Base-by-base conservation (phyloP, 30 jellyfish, hydroid and myxozoan genomes). In the Aurelia sp. region DNA sequence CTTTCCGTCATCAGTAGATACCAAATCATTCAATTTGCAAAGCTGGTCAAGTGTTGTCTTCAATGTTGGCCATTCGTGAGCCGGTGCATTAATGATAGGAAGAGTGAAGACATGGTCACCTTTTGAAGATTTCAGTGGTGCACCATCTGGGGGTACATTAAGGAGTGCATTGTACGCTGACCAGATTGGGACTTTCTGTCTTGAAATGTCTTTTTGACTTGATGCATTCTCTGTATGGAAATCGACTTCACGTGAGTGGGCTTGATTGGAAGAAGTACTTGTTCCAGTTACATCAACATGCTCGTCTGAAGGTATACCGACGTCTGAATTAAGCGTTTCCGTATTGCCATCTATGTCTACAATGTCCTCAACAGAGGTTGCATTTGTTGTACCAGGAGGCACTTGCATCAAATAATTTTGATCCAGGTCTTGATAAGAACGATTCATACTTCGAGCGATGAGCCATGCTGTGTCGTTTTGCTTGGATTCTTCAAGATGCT, bases 141-240 rank as follows among this genome's bases (percentile, higher is more conserved):
- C 68, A 59, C 27, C 68, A 59, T 59, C 68, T 59, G 9, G 31
- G 33, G 24, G 9, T 17, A 59, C 68, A 59, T 59, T 59, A 21
- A 59, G 68, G 33, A 59, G 68, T 3, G 68, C 24, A 21, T 59
- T 59, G 33, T 59, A 59, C 24, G 68, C 68, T 59, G 68, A 59
- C 68, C 68, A 59, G 68, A 59, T 30, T 2, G 68, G 68, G 68
- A 59, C 13, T 59, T 59, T 59, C 68, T 59, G 68, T 59, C 68
- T 1, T 4, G 27, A 59, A 59, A 59, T 11, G 6, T 59, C 30
- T 17, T 59, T 30, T 59, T 59, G 68, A 59, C 31, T 59, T 59
- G 33, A 59, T 59, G 22, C 68, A 59, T 17, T 59, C 68, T 59
- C 68, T 59, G 33, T 59, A 4, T 21, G 68, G 68, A 59, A 59